Evolutionary conservation across 2,113 vertebrate species (phyloP), one percentile per base, ranked within the genome.

Genomic region (Pitta sordida): DNA sequence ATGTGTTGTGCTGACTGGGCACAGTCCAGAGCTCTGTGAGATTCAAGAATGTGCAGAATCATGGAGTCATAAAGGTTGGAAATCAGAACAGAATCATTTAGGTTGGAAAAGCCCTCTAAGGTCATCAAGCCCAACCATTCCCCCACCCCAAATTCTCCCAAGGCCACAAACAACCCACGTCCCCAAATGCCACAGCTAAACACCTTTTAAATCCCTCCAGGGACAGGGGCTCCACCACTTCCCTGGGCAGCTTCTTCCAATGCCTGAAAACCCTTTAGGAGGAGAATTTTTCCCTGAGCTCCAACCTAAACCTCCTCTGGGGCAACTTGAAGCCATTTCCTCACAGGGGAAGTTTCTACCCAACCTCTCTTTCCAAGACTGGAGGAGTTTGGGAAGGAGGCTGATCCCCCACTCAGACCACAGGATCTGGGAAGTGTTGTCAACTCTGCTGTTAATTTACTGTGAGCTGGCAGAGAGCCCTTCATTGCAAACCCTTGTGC

Each of bases 391-490:
- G 36, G 73, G 15, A 27, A 23, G 52, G 39, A 20, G 37, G 15
- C 37, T 19, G 39, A 27, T 37, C 15, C 19, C 9, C 26, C 53
- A 22, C 13, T 27, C 32, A 20, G 60, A 30, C 64, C 9, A 1
- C 7, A 3, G 24, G 39, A 9, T 34, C 8, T 10, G 10, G 75
- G 78, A 39, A 1, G 27, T 1, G 0, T 2, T 29, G 39, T 6
- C 9, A 71, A 48, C 46, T n/a, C 55, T 10, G 30, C 65, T n/a
- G 15, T 18, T 49, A 13, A 34, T 60, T 56, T 24, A 3, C 6
- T 5, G 20, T 18, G 53, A 88, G 37, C 88, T 56, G 53, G n/a
- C 46, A 27, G 30, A 36, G 53, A 8, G 37, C 6, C 1, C 41
- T 13, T 29, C 37, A 4, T 3, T 24, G 3, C 70, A 23, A 48